phyloP scores from a whole-genome alignment of 2,113 vertebrate species.

The Polypterus bichir region DNA sequence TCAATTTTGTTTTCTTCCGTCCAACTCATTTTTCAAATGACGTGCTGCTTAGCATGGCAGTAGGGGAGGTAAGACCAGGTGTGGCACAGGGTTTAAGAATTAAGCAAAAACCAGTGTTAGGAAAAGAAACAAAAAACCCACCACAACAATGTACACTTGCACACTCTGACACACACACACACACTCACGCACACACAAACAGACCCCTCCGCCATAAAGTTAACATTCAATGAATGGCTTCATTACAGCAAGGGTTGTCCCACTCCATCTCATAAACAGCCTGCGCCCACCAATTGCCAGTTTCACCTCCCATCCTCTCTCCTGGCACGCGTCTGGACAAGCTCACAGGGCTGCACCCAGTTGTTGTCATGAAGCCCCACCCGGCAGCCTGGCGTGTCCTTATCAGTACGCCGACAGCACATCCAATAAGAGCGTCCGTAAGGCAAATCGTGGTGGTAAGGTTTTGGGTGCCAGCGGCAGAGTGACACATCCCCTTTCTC shows the following conservation, averaged over 20 bases:
- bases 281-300: neutral
- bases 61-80: neutral
- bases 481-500: conserved; percentile 83
- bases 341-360: conserved; percentile 74
- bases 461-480: conserved; percentile 95
- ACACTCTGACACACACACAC: neutral
- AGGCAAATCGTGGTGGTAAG: conserved; percentile 97
- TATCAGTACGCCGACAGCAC: conserved; percentile 81
- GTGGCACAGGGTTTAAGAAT: neutral
- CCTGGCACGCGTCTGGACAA: conserved; percentile 40
- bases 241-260: neutral
- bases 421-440: conserved; percentile 97
- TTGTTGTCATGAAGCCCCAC: conserved; percentile 90
- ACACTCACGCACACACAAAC: neutral
- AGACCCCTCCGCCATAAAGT: neutral
- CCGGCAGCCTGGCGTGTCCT: conserved; percentile 77
- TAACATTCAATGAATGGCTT: neutral
- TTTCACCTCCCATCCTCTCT: conserved; percentile 70
- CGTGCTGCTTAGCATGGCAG: neutral
- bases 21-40: neutral
- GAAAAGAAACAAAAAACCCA: neutral
- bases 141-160: neutral
- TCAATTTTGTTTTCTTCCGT: neutral
- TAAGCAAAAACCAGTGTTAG: neutral
- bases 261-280: neutral